phyloP scores from a whole-genome alignment of 2,113 vertebrate genomes.

The Atrichornis clamosus region DNA sequence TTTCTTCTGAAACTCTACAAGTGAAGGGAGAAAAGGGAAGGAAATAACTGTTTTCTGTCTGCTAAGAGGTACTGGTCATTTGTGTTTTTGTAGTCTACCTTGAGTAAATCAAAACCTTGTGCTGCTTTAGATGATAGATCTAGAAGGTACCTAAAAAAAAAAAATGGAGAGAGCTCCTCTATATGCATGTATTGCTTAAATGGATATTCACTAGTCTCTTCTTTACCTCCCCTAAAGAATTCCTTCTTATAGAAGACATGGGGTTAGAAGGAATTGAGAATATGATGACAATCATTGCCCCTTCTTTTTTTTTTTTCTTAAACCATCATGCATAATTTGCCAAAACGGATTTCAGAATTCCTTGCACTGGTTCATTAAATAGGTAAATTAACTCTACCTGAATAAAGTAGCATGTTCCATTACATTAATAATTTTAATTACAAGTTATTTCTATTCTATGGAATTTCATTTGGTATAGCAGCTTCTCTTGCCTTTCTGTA shows the following conservation, averaged over 20 bases:
- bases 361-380: not conserved
- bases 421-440: not conserved
- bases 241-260: not conserved
- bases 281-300: not conserved
- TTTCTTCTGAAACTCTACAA: not conserved
- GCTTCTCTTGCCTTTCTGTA: not conserved
- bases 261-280: not conserved
- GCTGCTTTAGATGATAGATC: not conserved
- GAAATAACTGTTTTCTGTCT: not conserved
- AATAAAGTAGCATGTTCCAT: not conserved
- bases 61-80: not conserved
- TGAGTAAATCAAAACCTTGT: not conserved
- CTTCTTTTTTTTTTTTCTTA: rapidly evolving
- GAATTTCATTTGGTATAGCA: not conserved
- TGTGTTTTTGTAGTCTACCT: not conserved
- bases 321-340: not conserved
- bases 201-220: not conserved
- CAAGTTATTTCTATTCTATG: not conserved
- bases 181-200: not conserved
- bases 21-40: not conserved
- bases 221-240: not conserved
- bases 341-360: not conserved
- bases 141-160: not conserved
- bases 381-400: not conserved
- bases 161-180: not conserved